Conservation (phyloP, 2,888 invertebrate species). For the Perithous albicinctus region DNA sequence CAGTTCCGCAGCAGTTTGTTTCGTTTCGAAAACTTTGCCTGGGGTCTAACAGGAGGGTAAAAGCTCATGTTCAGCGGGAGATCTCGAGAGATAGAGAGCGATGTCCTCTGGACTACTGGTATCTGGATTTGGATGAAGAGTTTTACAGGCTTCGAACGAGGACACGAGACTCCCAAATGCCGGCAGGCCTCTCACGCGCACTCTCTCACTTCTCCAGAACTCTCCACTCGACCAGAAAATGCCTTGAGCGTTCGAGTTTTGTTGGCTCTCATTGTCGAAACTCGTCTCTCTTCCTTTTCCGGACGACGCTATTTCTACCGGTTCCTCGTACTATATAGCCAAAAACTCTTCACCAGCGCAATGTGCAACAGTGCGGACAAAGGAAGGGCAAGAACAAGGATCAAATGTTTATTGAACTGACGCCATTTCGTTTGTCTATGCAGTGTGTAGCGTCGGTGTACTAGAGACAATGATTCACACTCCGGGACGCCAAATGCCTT, state of each 20-base stretch:
- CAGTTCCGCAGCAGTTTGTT: constrained; percentile 16
- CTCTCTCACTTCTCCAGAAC: constrained; percentile 31
- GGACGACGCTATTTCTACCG: constrained; percentile 10
- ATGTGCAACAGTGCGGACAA: constrained; percentile 16
- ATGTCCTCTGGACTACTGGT: constrained; percentile 17
- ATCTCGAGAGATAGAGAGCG: neutral
- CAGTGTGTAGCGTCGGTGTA: neutral
- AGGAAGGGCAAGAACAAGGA: constrained; percentile 4
- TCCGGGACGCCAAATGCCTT: constrained; percentile 20
- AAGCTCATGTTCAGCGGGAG: neutral
- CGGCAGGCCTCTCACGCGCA: constrained; percentile 32
- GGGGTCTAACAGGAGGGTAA: neutral
- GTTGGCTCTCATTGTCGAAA: constrained; percentile 37
- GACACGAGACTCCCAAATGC: constrained; percentile 26
- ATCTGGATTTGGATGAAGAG: constrained; percentile 11
- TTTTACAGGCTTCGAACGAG: constrained; percentile 11
- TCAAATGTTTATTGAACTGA: constrained; percentile 60
- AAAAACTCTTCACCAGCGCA: constrained; percentile 15
- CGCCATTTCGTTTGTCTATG: constrained; percentile 15
- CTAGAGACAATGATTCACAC: constrained; percentile 58
- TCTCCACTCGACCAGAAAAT: constrained; percentile 55
- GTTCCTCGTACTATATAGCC: neutral
- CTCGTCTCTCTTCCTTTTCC: constrained; percentile 42
- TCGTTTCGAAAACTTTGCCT: constrained; percentile 33
- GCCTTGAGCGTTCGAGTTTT: constrained; percentile 45